Percentiles rank a stretch among this genome's conserved stretches.
Evolutionary conservation across 2,888 invertebrate genomes (phyloP).

Genomic region (Cantharis nigra): DNA sequence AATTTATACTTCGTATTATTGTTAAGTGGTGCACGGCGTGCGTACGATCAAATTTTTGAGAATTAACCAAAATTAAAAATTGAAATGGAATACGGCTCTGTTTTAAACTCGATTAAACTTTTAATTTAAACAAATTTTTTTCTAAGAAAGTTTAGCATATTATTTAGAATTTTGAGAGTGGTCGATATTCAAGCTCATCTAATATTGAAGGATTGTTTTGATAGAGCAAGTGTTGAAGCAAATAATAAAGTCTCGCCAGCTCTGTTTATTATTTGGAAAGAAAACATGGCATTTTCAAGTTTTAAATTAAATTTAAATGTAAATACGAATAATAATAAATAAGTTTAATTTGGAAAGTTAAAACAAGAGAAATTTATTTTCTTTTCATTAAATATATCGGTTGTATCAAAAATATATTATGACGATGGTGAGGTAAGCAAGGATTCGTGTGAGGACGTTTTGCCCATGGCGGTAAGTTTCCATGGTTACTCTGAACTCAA

Average conservation of each 20-base stretch:
- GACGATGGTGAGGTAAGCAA: constrained; percentile 28
- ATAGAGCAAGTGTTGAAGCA: neutral
- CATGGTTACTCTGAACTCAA: constrained; percentile 50
- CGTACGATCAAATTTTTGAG: too few species aligned
- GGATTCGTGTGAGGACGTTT: constrained; percentile 33
- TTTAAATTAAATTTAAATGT: neutral
- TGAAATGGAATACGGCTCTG: neutral
- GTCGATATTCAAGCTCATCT: neutral
- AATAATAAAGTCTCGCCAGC: neutral
- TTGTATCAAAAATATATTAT: constrained; percentile 25
- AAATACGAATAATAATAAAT: neutral
- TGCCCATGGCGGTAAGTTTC: constrained; percentile 42
- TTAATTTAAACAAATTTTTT: neutral
- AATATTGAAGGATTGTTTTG: neutral
- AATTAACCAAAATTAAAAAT: neutral
- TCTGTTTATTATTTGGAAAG: neutral
- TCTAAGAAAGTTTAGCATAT: neutral
- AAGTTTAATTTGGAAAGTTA: neutral
- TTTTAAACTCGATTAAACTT: neutral
- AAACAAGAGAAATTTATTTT: neutral
- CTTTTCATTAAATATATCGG: constrained; percentile 1
- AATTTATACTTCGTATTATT: neutral
- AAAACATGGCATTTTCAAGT: neutral
- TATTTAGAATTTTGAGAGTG: neutral
- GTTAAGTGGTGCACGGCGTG: neutral